Evolutionary conservation across 2,888 invertebrate genomes (phyloP), one percentile per base, ranked within the genome.

Genomic region (Chalcis sispes): DNA sequence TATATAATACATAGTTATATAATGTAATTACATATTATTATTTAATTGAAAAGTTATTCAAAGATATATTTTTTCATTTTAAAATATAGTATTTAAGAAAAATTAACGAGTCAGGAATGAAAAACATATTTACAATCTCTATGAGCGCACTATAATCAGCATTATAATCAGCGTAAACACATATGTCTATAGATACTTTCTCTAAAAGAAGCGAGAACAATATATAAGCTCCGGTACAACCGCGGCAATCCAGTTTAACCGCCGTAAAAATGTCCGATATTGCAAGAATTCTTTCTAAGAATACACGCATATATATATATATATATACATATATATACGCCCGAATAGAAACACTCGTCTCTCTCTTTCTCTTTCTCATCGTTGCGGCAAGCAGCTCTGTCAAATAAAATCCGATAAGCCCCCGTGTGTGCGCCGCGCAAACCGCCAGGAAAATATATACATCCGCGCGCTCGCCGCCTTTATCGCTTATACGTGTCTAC

Each of bases 381-480:
- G 32, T 8, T 8, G 32, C 32, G 69, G 0, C 48, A 29, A 27
- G 25, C 52, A 36, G 52, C 70, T 52, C 70, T n/a, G 48, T 70
- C 62, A 54, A 71, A 62, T 52, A 62, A 71, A 62, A 71, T 71
- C 62, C 71, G 71, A 71, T 71, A 71, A 71, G 62, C 71, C 27
- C 25, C 23, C 20, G 10, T 2, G 20, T 20, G 4, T 27, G 8
- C 42, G n/a, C 15, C 42, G 54, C 29, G 15, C 52, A 23, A n/a
- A 27, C n/a, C 58, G 48, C 48, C 40, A 32, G 62, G 52, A 48
- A 52, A 71, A 71, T 54, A 71, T 62, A 64, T 50, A 64, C 50
- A 52, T 50, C 65, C 48, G 50, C 36, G 50, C 65, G 65, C 13
- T 7, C 36, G 4, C 48, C 64, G 10, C 10, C 36, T 36, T 7